Base-by-base conservation (phyloP, 1,140 invertebrate species). In the Caenorhabditis remanei region DNA sequence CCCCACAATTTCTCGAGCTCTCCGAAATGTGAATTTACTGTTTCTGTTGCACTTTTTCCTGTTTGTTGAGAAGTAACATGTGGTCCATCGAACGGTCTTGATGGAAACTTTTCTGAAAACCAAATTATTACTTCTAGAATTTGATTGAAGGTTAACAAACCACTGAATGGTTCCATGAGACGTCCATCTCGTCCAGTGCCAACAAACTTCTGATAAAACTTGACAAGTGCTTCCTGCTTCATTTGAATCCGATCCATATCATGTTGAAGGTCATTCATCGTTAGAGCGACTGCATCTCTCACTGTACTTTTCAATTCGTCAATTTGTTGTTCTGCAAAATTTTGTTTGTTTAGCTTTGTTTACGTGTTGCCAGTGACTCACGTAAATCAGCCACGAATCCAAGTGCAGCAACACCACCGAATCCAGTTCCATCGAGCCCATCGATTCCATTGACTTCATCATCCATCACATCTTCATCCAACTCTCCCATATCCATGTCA, bases 291-390 rank as follows among this genome's bases (percentile, higher is more conserved):
- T n/a, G 71, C 71, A 79, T 79, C 71, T 79, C 71, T 40, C 71
- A 79, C 53, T 43, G 71, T 79, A n/a, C n/a, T 79, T n/a, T 50
- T 79, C 71, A 79, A 5, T 50, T 79, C 71, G n/a, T 79, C 43
- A 11, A 79, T 79, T 79, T 79, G 71, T 79, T 79, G 71, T 50
- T 79, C 71, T 79, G 71, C 71, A 79, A 79, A 21, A 24, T n/a
- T 13, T 4, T 79, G 71, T 79, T 79, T 79, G 71, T 32, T n/a
- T 43, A 79, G 71, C 71, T 79, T 48, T 79, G 67, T 50, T 79
- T 48, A 40, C 21, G 24, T 48, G 46, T 50, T 71, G 21, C 40
- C 53, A 13, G n/a, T 50, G 43, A 79, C 71, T 79, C 71, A 79
- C 71, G 71, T 79, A 79, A 50, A 53, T 79, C 46, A 19, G 71